Conservation (phyloP, 2,113 vertebrate genomes). For the Myotis lucifugus region DNA sequence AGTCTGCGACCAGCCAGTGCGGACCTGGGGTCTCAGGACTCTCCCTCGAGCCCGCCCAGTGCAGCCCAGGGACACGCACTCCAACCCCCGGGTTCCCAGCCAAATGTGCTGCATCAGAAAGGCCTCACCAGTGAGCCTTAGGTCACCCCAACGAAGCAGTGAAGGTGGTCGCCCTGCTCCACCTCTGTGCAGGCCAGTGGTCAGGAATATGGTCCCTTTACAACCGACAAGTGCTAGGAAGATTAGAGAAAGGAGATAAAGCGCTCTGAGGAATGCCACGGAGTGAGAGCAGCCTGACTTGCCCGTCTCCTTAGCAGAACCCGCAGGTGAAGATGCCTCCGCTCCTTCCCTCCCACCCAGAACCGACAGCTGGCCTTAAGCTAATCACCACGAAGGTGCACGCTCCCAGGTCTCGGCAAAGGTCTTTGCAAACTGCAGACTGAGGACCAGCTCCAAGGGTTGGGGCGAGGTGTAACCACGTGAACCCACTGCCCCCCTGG, state of each 20-base stretch:
- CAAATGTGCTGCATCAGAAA: background rate
- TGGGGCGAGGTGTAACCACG: rapidly evolving
- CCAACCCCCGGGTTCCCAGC: background rate
- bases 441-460: background rate
- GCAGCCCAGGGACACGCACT: background rate
- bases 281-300: background rate
- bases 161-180: background rate
- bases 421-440: background rate
- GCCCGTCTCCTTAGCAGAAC: background rate
- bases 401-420: background rate
- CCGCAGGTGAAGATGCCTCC: background rate
- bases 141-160: too few relatives aligned
- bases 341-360: too few relatives aligned
- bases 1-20: background rate
- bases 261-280: too few relatives aligned
- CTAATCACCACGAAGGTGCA: background rate
- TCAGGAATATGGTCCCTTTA: background rate
- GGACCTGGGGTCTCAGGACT: background rate
- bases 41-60: background rate
- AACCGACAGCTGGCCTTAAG: too few relatives aligned
- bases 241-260: background rate
- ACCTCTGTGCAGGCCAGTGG: too few relatives aligned
- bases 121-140: rapidly evolving
- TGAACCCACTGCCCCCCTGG: too few relatives aligned
- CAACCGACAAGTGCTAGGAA: background rate